These are phyloP conservation scores for Biston stratarius DNA, from an alignment of 2,888 invertebrate species.

Conservation along the genomic window DNA sequence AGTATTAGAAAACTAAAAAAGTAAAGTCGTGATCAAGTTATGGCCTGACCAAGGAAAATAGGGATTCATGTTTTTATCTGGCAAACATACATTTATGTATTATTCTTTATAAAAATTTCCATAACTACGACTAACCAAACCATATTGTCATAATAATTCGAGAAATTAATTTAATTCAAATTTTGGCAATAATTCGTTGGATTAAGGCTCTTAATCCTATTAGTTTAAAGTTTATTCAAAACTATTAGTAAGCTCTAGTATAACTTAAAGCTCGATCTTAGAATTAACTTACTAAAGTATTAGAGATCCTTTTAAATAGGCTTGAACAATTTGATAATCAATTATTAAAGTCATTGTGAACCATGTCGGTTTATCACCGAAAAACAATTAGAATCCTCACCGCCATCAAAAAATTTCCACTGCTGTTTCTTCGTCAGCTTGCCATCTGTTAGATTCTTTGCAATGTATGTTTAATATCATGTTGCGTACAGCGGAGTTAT, in stretches of 20 bases:
- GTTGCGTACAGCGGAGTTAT: background rate
- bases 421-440: too few species aligned
- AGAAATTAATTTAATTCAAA: background rate
- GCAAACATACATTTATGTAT: too few species aligned
- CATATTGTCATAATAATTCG: too few species aligned
- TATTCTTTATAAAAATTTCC: too few species aligned
- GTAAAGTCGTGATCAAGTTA: too few species aligned
- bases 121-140: too few species aligned
- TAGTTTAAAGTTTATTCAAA: constrained; percentile 7
- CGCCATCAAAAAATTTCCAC: too few species aligned
- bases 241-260: background rate
- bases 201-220: constrained; percentile 1
- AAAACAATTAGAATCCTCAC: background rate
- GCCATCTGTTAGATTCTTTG: background rate
- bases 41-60: too few species aligned
- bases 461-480: background rate
- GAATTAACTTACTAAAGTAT: background rate
- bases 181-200: background rate
- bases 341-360: background rate
- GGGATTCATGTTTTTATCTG: too few species aligned
- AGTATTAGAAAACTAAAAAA: too few species aligned
- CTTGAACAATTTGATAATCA: background rate
- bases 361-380: background rate
- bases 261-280: background rate
- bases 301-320: background rate